Conservation (phyloP, 2,888 invertebrate genomes). For the Agriopis leucophaearia region DNA sequence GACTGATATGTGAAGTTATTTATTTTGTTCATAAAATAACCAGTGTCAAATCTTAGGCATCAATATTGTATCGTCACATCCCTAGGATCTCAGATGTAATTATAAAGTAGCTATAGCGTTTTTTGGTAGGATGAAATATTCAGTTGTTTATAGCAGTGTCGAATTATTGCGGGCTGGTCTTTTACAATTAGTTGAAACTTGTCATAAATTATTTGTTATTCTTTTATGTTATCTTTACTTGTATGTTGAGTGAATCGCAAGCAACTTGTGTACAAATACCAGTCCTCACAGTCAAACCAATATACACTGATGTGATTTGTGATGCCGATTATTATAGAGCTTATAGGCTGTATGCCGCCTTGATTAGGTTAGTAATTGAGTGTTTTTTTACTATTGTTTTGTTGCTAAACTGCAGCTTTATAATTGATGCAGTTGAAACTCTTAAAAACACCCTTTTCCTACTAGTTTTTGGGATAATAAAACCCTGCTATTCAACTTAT, state of each 20-base stretch:
- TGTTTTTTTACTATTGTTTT: constrained; percentile 38
- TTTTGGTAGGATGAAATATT: constrained; percentile 32
- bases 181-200: constrained; percentile 7
- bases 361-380: constrained; percentile 35
- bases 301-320: constrained; percentile 25
- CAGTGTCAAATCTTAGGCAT: constrained; percentile 81
- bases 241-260: constrained; percentile 11
- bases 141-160: constrained; percentile 2
- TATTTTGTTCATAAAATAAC: constrained; percentile 82
- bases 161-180: constrained; percentile 10
- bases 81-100: constrained; percentile 75
- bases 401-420: constrained; percentile 42
- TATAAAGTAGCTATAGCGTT: constrained; percentile 57
- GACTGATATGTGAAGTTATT: constrained; percentile 85
- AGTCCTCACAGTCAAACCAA: constrained; percentile 8
- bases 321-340: constrained; percentile 31
- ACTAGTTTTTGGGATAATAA: background rate
- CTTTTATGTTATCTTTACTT: constrained; percentile 4
- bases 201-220: constrained; percentile 9
- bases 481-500: background rate
- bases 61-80: constrained; percentile 67
- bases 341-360: constrained; percentile 33
- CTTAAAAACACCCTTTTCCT: no score
- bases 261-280: constrained; percentile 13
- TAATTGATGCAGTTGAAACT: constrained; percentile 5